Evolutionary conservation across 2,888 invertebrate species (phyloP), one percentile per base, ranked within the genome.

Genomic region (Tiliacea citrago): DNA sequence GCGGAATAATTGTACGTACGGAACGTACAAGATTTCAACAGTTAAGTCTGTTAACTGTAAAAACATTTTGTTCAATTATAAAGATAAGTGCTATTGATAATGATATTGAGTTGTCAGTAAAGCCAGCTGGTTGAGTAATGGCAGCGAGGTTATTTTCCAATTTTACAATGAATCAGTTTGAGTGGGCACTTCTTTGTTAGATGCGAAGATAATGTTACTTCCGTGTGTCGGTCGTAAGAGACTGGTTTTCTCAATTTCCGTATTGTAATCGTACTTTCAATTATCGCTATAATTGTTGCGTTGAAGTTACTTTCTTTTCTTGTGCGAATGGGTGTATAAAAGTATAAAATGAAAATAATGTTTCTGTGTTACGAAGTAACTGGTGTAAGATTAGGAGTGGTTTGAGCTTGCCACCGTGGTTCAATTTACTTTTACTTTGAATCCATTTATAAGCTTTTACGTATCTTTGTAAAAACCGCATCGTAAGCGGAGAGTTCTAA

Each of bases 1-100:
- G 69, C 69, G 47, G 24, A 62, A 45, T 87, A 85, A 88, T 81
- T 72, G 85, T 77, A 77, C 85, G 82, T 85, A 82, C 85, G n/a
- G n/a, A n/a, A n/a, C 87, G 79, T 88, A 83, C 84, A 84, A 87
- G 85, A 88, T 88, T 88, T 88, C 83, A 87, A 87, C 89, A 84
- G 88, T 84, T 85, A 86, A 45, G 51, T 51, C 66, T 39, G 82
- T 75, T 90, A 91, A 91, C 92, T 86, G 91, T 91, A 90, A 89
- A 89, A 86, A 83, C 88, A 85, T 81, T 90, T 85, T 73, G 88
- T 84, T 87, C 90, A 92, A 92, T 92, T 92, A 92, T 90, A 91
- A 72, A 90, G 89, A 90, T 91, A 91, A 92, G 86, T 90, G 89
- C 81, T 85, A 86, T 79, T 85, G 80, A 89, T 88, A 89, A 86